Conservation (phyloP, 1,140 invertebrate genomes). For the Drosophila quadrilineata region DNA sequence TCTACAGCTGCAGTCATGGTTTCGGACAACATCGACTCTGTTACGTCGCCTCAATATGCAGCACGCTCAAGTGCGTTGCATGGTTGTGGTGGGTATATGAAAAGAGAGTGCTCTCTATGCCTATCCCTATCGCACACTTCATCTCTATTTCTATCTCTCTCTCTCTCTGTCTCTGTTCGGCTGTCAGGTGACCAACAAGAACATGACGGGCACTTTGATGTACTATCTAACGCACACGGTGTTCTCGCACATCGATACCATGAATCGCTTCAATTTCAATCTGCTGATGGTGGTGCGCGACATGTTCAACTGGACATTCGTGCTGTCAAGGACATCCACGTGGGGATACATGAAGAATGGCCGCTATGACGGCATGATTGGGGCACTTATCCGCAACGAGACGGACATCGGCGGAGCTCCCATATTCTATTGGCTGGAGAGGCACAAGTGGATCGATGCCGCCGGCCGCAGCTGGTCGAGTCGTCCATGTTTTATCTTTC, state of each 20-base stretch:
- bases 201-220: constrained; percentile 82
- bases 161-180: background rate
- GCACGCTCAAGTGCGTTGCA: constrained; percentile 82
- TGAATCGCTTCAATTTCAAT: constrained; percentile 85
- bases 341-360: constrained; percentile 87
- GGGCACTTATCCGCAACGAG: constrained; percentile 83
- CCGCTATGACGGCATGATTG: constrained; percentile 86
- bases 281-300: constrained; percentile 83
- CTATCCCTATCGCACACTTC: background rate
- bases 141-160: background rate
- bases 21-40: constrained; percentile 81
- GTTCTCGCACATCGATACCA: constrained; percentile 84
- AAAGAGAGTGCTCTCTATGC: background rate
- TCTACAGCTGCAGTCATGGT: constrained; percentile 70
- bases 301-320: constrained; percentile 85
- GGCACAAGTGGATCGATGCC: constrained; percentile 84
- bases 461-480: constrained; percentile 83
- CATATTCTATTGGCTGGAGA: constrained; percentile 83
- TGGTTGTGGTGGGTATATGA: constrained; percentile 81
- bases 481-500: constrained; percentile 84
- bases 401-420: constrained; percentile 85
- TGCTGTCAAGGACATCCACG: constrained; percentile 82
- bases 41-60: constrained; percentile 82
- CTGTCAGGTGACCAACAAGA: constrained; percentile 81
- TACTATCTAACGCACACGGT: constrained; percentile 82